Conservation (phyloP, 1,140 invertebrate species). For the Psix sp. region DNA sequence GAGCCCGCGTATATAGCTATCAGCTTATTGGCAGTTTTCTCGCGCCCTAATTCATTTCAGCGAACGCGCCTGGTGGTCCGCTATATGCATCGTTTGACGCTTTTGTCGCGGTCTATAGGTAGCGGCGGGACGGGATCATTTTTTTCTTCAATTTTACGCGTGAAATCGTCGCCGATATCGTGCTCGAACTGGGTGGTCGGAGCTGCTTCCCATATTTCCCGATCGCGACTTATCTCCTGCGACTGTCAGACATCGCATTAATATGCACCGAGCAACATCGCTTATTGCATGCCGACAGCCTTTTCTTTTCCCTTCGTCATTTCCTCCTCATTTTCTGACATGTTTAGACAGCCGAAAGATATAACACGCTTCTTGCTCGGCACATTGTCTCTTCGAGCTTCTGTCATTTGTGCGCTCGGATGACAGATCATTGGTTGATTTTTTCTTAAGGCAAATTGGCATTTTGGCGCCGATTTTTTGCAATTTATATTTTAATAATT, state of each 20-base stretch:
- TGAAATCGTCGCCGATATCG: constrained; percentile 62
- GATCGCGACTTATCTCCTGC: constrained; percentile 58
- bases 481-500: too few species aligned
- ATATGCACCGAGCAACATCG: constrained; percentile 58
- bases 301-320: constrained; percentile 45
- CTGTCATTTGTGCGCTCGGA: constrained; percentile 16
- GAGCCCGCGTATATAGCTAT: constrained; percentile 22
- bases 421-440: not conserved
- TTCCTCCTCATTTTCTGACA: constrained; percentile 53
- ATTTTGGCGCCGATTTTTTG: too few species aligned
- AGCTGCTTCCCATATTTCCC: constrained; percentile 58
- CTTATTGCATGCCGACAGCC: constrained; percentile 40
- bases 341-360: constrained; percentile 61
- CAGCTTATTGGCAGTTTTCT: too few species aligned
- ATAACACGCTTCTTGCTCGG: constrained; percentile 40
- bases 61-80: constrained; percentile 54
- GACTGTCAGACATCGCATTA: constrained; percentile 60
- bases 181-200: constrained; percentile 68
- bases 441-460: too few species aligned
- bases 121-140: constrained; percentile 21
- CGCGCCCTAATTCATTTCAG: constrained; percentile 54
- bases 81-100: constrained; percentile 40
- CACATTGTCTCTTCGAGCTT: constrained; percentile 47
- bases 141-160: constrained; percentile 65
- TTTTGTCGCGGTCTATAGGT: constrained; percentile 32